These are phyloP conservation scores for Chaetura pelagica DNA, from an alignment of 2,113 vertebrate species.

Conservation along the genomic window DNA sequence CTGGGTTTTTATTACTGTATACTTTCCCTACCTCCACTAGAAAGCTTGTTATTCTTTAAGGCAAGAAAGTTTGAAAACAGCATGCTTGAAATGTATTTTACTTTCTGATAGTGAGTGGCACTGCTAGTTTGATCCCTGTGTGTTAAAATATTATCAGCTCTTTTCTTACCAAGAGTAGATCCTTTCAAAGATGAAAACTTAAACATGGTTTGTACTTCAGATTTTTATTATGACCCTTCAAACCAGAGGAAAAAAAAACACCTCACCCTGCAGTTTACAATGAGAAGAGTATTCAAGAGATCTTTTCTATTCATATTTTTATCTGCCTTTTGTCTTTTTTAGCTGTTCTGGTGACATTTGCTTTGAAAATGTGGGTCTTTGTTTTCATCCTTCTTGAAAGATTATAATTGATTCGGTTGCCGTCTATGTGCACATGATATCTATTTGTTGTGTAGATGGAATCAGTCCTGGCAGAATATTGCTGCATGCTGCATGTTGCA, in stretches of 20 bases:
- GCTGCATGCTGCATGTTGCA: conserved; percentile 73
- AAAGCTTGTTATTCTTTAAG: background rate
- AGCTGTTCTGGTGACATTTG: conserved; percentile 55
- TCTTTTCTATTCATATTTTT: conserved; percentile 44
- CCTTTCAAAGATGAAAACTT: conserved; percentile 34
- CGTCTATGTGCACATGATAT: conserved; percentile 35
- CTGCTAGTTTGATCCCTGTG: conserved; percentile 2
- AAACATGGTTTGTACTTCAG: background rate
- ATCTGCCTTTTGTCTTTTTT: conserved; percentile 53
- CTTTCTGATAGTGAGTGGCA: conserved; percentile 4
- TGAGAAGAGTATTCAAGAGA: conserved; percentile 16
- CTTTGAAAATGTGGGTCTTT: conserved; percentile 53
- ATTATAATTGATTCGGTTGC: conserved; percentile 67
- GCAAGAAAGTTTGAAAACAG: conserved; percentile 17
- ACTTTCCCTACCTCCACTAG: background rate
- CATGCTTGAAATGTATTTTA: conserved; percentile 25
- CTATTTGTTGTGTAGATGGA: conserved; percentile 72
- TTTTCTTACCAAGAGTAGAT: conserved; percentile 7
- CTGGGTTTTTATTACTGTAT: background rate
- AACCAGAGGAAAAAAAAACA: background rate
- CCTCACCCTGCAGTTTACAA: background rate
- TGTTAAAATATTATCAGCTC: conserved; percentile 18
- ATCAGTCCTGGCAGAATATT: conserved; percentile 65
- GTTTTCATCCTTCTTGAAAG: conserved; percentile 59
- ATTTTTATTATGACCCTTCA: conserved; percentile 50